These are phyloP conservation scores for Heteractis magnifica DNA, from an alignment of 92 coral and sea anemone species.

Conservation along the genomic window DNA sequence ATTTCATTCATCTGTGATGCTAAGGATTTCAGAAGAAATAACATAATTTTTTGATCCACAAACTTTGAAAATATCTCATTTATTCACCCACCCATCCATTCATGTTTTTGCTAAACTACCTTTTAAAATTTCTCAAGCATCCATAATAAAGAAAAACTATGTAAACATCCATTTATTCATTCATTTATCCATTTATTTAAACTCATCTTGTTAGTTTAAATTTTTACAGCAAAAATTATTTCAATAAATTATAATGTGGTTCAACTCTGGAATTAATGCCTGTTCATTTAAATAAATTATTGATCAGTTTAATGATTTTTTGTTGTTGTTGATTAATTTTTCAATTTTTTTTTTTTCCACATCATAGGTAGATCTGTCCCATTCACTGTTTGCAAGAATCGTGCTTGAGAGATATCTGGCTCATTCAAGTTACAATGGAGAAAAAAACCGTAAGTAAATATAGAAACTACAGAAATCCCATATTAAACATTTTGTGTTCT, in stretches of 20 bases:
- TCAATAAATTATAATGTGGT: too few species aligned
- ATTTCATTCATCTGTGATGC: too few species aligned
- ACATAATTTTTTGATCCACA: too few species aligned
- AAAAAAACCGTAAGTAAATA: constrained; percentile 67
- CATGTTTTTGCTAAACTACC: neutral
- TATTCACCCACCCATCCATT: neutral
- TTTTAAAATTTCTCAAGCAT: too few species aligned
- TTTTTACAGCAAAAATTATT: too few species aligned
- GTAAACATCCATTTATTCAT: neutral
- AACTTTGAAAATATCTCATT: too few species aligned
- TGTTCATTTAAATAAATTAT: too few species aligned
- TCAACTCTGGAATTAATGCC: too few species aligned
- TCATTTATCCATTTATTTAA: neutral
- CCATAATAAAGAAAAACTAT: too few species aligned
- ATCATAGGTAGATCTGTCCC: constrained; percentile 84
- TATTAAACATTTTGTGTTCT: neutral
- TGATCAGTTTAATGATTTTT: too few species aligned
- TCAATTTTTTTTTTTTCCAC: neutral
- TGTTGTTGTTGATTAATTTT: neutral
- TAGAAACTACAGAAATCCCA: constrained; percentile 5
- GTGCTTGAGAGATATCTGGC: constrained; percentile 84
- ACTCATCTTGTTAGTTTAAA: too few species aligned
- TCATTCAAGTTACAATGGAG: constrained; percentile 61
- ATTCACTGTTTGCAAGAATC: constrained; percentile 85
- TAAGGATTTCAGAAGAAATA: too few species aligned